Evolutionary conservation across 2,888 invertebrate species (phyloP).

Genomic region (Zootermopsis nevadensis): DNA sequence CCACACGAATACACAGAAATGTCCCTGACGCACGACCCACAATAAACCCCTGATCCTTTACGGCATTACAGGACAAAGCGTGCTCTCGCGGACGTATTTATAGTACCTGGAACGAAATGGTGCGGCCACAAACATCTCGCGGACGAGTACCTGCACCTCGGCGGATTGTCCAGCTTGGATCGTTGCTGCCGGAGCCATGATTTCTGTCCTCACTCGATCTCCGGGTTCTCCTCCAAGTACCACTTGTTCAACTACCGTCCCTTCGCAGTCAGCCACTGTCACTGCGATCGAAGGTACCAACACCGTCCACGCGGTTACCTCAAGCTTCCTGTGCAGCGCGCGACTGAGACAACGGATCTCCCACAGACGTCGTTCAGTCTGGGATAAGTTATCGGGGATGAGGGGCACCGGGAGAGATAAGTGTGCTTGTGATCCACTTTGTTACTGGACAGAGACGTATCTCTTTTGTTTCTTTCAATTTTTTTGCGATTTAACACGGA

Average conservation of each 20-base stretch:
- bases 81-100: constrained; percentile 58
- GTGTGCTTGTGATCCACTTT: too few species aligned
- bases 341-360: not conserved
- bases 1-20: too few species aligned
- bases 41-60: not conserved
- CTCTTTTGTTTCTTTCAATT: too few species aligned
- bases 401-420: too few species aligned
- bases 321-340: constrained; percentile 14
- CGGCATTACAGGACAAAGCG: constrained; percentile 51
- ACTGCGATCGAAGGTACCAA: constrained; percentile 80
- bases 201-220: constrained; percentile 74
- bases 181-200: constrained; percentile 81
- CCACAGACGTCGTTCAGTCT: not conserved
- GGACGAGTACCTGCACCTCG: constrained; percentile 72
- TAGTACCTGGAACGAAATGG: constrained; percentile 79
- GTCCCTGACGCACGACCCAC: too few species aligned
- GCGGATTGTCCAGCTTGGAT: constrained; percentile 70
- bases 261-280: constrained; percentile 80
- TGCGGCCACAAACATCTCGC: constrained; percentile 75
- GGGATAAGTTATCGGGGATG: not conserved
- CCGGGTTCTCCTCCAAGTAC: constrained; percentile 71
- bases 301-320: not conserved
- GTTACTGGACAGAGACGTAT: too few species aligned
- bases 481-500: too few species aligned
- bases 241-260: constrained; percentile 76